phyloP scores from a whole-genome alignment of 2,888 invertebrate genomes.

The Trichogramma dendrolimi region DNA sequence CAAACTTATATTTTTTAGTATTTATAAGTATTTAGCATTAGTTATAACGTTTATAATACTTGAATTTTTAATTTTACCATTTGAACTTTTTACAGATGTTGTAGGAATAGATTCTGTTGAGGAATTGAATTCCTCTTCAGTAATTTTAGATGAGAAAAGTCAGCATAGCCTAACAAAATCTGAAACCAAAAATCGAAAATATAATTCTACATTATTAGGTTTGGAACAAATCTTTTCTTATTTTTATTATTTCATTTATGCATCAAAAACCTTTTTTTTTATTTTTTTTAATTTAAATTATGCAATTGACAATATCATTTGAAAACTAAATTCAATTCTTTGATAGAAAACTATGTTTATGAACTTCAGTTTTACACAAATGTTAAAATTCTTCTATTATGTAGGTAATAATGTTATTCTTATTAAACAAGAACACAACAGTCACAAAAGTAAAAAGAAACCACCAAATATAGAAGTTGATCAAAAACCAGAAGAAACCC shows the following conservation, averaged over 20 bases:
- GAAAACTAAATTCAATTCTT: background rate
- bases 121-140: constrained; percentile 31
- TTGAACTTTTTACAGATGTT: constrained; percentile 32
- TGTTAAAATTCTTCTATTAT: background rate
- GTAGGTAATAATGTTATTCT: constrained; percentile 11
- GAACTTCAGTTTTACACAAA: background rate
- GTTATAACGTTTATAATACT: background rate
- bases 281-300: constrained; percentile 5
- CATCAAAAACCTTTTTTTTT: constrained; percentile 14
- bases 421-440: constrained; percentile 13
- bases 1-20: constrained; percentile 6
- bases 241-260: constrained; percentile 13
- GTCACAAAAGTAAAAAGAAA: no score
- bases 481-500: no score
- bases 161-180: constrained; percentile 28
- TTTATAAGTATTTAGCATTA: background rate
- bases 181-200: constrained; percentile 23
- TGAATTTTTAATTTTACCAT: constrained; percentile 15
- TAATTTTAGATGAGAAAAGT: constrained; percentile 31
- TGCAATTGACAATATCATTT: background rate
- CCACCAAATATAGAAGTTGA: no score
- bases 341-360: background rate
- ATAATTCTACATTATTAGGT: constrained; percentile 33
- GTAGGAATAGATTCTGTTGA: constrained; percentile 35
- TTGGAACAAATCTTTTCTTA: constrained; percentile 20